Conservation (phyloP, 2,888 invertebrate genomes). For the Eumerus sabulonum region DNA sequence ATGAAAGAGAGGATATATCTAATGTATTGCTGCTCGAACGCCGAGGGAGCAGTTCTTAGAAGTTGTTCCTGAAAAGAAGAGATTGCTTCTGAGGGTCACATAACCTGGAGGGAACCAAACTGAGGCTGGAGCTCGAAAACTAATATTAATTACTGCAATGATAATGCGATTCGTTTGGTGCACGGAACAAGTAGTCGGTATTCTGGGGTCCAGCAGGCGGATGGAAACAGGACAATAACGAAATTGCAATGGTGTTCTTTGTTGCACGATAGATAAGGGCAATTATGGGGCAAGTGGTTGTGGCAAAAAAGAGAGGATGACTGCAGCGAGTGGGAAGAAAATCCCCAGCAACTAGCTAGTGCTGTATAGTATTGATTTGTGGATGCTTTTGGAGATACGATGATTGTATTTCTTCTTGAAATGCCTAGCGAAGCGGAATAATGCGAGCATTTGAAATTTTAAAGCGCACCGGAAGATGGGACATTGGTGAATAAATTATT, state of each 20-base stretch:
- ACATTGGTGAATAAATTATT: too few species aligned
- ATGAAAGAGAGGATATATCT: constrained; percentile 1
- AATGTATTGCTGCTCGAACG: constrained; percentile 16
- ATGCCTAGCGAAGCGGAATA: constrained; percentile 6
- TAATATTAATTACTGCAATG: constrained; percentile 68
- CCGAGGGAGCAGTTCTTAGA: constrained; percentile 20
- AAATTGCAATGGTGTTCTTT: constrained; percentile 39
- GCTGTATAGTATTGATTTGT: constrained; percentile 7
- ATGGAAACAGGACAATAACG: constrained; percentile 13
- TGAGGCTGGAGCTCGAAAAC: constrained; percentile 28
- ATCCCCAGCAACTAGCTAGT: not conserved
- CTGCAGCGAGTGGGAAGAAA: not conserved
- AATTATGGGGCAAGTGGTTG: constrained; percentile 48
- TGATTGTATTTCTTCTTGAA: not conserved
- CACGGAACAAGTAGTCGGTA: constrained; percentile 46
- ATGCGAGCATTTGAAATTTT: not conserved
- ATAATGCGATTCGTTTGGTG: constrained; percentile 62
- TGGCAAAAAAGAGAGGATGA: not conserved
- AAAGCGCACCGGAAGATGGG: constrained; percentile 19
- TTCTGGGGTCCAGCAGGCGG: constrained; percentile 11
- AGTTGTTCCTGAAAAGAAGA: not conserved
- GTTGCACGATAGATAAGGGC: constrained; percentile 56
- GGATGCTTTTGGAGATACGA: not conserved
- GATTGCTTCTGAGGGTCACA: constrained; percentile 29
- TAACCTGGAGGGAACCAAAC: not conserved